Conservation (phyloP, 2,113 vertebrate species). For the Lathamus discolor region DNA sequence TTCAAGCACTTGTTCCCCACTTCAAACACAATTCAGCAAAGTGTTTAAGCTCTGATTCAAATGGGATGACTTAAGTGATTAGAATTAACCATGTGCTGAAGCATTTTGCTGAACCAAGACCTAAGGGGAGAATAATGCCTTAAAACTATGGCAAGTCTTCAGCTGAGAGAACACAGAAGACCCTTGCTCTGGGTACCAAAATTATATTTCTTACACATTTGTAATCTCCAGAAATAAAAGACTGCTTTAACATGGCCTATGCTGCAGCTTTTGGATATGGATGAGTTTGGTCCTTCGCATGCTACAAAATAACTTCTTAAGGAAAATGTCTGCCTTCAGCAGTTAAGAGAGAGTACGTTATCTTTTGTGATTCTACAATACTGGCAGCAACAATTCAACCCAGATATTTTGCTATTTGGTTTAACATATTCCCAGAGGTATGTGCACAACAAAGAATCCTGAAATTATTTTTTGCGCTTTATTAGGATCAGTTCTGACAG, state of each 20-base stretch:
- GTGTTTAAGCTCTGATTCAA: slow-evolving; percentile 50
- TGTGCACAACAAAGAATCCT: not conserved
- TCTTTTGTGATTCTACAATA: not conserved
- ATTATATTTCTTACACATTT: not conserved
- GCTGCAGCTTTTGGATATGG: not conserved
- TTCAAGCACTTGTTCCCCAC: slow-evolving; percentile 4
- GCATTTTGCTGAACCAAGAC: slow-evolving; percentile 3
- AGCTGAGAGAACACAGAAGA: not conserved
- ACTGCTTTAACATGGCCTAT: not conserved
- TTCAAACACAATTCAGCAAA: slow-evolving; percentile 53
- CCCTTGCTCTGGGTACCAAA: not conserved
- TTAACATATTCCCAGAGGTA: not conserved
- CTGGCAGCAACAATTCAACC: not conserved
- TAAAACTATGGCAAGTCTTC: not conserved
- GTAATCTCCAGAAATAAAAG: not conserved
- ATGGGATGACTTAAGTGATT: slow-evolving; percentile 29
- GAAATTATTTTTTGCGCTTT: not conserved
- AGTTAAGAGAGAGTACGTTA: not conserved
- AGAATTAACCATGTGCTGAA: slow-evolving; percentile 8
- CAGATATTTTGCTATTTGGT: not conserved
- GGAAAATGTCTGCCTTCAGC: not conserved
- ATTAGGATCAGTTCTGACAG: not conserved
- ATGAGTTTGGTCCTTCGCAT: not conserved
- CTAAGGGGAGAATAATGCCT: not conserved
- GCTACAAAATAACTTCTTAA: not conserved